phyloP scores from a whole-genome alignment of 2,797 vertebrate genomes.

The Loriculus beryllinus region DNA sequence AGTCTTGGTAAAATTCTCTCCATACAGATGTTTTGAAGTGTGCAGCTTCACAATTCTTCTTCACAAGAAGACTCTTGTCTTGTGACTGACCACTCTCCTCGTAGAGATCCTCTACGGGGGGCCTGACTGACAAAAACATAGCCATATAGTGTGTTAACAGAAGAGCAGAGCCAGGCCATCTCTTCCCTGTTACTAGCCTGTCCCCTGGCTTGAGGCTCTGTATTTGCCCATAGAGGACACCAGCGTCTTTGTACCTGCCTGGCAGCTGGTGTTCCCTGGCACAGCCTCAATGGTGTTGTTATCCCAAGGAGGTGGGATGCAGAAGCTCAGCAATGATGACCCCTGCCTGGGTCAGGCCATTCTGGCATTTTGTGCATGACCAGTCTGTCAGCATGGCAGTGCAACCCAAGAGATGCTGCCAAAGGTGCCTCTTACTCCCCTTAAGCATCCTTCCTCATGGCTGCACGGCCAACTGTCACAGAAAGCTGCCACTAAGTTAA shows the following conservation, averaged over 20 bases:
- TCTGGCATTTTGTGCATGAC: neutral
- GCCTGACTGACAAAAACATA: neutral
- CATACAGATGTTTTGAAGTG: neutral
- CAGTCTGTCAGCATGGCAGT: neutral
- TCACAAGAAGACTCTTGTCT: neutral
- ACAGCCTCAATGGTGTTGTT: neutral
- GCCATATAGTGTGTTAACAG: neutral
- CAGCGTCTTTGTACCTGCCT: neutral
- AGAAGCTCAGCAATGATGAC: neutral
- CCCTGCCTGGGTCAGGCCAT: neutral
- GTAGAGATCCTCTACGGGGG: neutral
- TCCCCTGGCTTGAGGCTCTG: neutral
- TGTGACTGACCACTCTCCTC: neutral
- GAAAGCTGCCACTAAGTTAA: neutral
- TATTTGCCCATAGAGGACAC: neutral
- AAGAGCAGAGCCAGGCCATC: neutral
- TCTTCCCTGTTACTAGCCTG: neutral
- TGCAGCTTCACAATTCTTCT: neutral
- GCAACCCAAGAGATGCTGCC: neutral
- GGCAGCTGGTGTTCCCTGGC: neutral
- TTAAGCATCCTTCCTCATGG: neutral
- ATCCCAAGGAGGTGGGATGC: neutral
- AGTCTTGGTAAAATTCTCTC: neutral
- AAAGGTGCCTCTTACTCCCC: neutral
- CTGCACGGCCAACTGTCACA: neutral